Evolutionary conservation across 2,888 invertebrate genomes (phyloP).

Genomic region (Andrena chrysosceles): DNA sequence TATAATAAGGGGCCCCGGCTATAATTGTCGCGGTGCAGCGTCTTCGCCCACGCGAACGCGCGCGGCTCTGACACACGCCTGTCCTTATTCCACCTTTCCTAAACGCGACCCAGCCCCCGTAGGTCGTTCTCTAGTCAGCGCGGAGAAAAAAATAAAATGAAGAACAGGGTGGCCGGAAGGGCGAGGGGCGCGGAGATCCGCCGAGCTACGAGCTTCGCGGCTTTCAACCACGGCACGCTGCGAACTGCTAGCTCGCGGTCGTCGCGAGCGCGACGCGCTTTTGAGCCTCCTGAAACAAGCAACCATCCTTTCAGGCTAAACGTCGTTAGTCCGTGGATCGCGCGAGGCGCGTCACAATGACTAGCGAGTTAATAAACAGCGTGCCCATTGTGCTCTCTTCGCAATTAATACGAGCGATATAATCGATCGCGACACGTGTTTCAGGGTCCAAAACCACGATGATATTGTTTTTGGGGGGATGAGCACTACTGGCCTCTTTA

Average conservation of each 20-base stretch:
- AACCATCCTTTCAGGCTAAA: constrained; percentile 35
- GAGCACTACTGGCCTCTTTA: neutral
- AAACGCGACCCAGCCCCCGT: constrained; percentile 7
- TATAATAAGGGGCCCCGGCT: constrained; percentile 55
- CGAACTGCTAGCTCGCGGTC: neutral
- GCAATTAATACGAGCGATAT: constrained; percentile 28
- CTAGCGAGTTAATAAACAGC: constrained; percentile 30
- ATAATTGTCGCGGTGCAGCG: constrained; percentile 50
- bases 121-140: constrained; percentile 16
- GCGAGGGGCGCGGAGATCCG: neutral
- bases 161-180: neutral
- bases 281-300: constrained; percentile 34
- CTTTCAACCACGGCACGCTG: constrained; percentile 11
- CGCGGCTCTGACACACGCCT: constrained; percentile 25
- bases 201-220: constrained; percentile 19
- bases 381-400: neutral
- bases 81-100: constrained; percentile 16
- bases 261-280: constrained; percentile 19
- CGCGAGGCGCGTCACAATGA: neutral
- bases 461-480: neutral
- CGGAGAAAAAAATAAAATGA: neutral
- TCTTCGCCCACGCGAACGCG: constrained; percentile 40
- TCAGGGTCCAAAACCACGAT: neutral
- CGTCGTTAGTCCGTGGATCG: constrained; percentile 20
- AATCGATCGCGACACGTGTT: constrained; percentile 6